phyloP scores from a whole-genome alignment of 2,113 vertebrate genomes.

The Pygoscelis antarcticus region DNA sequence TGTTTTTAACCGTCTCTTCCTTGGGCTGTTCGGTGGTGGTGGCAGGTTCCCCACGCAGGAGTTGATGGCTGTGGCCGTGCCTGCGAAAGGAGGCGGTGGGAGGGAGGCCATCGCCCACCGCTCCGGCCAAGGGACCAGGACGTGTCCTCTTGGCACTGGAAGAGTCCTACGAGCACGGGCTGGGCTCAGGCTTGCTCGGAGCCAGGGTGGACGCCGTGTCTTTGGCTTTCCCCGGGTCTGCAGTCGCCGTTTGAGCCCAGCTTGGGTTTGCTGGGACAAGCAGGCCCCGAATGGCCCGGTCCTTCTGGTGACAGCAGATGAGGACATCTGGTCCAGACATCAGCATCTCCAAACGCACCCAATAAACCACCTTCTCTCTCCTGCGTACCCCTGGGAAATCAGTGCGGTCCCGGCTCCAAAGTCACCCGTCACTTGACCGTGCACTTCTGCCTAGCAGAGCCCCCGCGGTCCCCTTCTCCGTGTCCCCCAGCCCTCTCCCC shows the following conservation, averaged over 20 bases:
- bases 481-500: background rate
- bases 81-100: background rate
- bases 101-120: background rate
- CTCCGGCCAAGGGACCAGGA: background rate
- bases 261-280: background rate
- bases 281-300: accelerated
- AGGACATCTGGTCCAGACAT: background rate
- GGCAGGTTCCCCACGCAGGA: background rate
- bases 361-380: background rate
- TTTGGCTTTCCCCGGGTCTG: background rate
- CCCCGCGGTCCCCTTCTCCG: accelerated
- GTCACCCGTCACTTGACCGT: accelerated
- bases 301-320: background rate
- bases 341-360: background rate
- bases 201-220: accelerated
- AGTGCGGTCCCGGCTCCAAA: accelerated
- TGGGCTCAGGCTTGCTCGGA: accelerated
- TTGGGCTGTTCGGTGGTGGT: accelerated
- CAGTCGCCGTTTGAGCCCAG: accelerated
- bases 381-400: accelerated
- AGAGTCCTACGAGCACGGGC: too few relatives aligned
- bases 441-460: background rate
- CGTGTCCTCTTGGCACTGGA: accelerated
- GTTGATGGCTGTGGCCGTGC: background rate
- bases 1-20: background rate